Evolutionary conservation across 1,140 invertebrate species (phyloP).

Genomic region (Pseudachorutes palmiensis): DNA sequence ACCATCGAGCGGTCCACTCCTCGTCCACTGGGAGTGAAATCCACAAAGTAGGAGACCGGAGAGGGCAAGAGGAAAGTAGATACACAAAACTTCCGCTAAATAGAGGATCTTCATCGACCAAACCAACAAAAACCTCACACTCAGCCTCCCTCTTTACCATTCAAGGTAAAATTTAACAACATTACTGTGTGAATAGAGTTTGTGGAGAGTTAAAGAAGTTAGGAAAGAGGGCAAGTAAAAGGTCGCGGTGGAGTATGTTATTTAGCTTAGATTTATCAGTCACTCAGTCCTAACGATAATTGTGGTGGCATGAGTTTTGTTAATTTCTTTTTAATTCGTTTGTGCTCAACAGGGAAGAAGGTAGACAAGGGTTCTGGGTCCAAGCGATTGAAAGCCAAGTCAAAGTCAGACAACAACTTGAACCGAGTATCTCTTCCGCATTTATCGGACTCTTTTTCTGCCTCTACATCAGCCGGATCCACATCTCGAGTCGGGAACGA

Average conservation of each 20-base stretch:
- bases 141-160: slow-evolving; percentile 2
- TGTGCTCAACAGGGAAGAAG: slow-evolving; percentile 25
- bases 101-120: not conserved
- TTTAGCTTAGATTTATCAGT: no score
- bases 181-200: no score
- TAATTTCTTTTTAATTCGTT: slow-evolving; percentile 20
- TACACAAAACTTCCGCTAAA: slow-evolving; percentile 40
- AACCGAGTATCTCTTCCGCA: slow-evolving; percentile 36
- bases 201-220: no score
- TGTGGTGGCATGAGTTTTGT: not conserved
- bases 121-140: not conserved
- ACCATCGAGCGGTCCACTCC: no score
- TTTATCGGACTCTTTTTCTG: not conserved
- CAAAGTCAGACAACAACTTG: slow-evolving; percentile 43
- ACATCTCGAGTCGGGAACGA: not conserved
- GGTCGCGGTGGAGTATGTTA: no score
- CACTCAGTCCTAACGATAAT: no score
- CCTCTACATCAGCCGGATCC: not conserved
- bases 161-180: no score
- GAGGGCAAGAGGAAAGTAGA: slow-evolving; percentile 36
- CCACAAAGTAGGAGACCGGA: slow-evolving; percentile 24
- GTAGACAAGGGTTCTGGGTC: slow-evolving; percentile 14
- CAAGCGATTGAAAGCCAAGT: slow-evolving; percentile 39
- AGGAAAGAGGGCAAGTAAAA: no score
- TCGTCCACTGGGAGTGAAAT: no score